Percentiles rank a stretch among this genome's conserved stretches.
These are phyloP conservation scores for Dipodomys ordii DNA, from an alignment of 2,113 vertebrate species.

Conservation along the genomic window DNA sequence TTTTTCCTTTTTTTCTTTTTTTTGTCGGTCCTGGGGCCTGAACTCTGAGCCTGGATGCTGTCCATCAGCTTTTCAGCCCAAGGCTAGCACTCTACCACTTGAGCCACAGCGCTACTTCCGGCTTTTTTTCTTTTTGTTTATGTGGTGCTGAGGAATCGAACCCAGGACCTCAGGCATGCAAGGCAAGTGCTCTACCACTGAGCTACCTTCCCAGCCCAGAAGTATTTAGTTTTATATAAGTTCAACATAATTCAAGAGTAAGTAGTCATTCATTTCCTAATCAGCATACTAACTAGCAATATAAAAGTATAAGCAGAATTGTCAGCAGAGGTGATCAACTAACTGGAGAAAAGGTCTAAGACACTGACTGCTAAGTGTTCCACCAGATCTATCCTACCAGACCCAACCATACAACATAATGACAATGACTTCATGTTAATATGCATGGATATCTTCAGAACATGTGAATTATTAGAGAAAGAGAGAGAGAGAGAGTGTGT, in stretches of 20 bases:
- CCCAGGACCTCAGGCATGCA: too few species aligned
- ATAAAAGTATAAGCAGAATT: slow-evolving; percentile 25
- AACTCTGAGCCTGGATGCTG: too few species aligned
- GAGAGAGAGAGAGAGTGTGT: too few species aligned
- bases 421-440: neutral
- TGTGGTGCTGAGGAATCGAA: too few species aligned
- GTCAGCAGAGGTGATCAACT: neutral
- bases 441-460: slow-evolving; percentile 26
- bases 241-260: slow-evolving; percentile 23
- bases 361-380: neutral
- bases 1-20: too few species aligned
- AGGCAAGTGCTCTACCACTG: too few species aligned
- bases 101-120: too few species aligned
- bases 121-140: too few species aligned
- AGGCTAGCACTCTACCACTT: too few species aligned
- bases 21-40: too few species aligned
- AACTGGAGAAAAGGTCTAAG: neutral
- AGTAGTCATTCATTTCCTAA: neutral
- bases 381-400: neutral
- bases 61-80: too few species aligned
- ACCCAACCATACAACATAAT: neutral
- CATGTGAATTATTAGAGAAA: neutral
- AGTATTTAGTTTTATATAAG: slow-evolving; percentile 44
- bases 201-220: too few species aligned
- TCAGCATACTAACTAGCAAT: neutral